phyloP scores from a whole-genome alignment of 2,113 vertebrate species.

The Chloebia gouldiae region DNA sequence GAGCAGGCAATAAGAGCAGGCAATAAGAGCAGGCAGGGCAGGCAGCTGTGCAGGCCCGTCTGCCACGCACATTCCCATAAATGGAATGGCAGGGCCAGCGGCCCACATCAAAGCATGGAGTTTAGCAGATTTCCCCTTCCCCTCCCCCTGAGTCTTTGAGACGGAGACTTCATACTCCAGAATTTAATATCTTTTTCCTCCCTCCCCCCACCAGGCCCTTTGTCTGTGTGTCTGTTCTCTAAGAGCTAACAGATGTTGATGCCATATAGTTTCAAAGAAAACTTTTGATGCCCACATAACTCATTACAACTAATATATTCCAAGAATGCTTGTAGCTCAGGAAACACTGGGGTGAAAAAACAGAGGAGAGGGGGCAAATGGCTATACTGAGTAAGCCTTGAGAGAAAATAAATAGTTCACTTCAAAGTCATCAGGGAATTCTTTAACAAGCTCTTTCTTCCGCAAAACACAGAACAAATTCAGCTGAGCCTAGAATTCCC shows the following conservation, averaged over 20 bases:
- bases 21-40: neutral
- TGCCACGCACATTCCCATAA: conserved; percentile 67
- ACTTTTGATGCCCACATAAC: conserved; percentile 71
- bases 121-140: conserved; percentile 69
- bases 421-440: conserved; percentile 62
- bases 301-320: conserved; percentile 64
- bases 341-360: conserved; percentile 53
- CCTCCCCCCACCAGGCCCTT: conserved; percentile 57
- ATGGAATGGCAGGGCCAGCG: conserved; percentile 55
- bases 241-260: conserved; percentile 81
- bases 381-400: conserved; percentile 33
- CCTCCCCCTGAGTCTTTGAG: conserved; percentile 61
- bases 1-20: too few species aligned
- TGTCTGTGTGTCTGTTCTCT: conserved; percentile 74
- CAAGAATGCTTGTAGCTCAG: conserved; percentile 67
- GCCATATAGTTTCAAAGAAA: conserved; percentile 73
- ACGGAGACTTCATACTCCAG: conserved; percentile 60
- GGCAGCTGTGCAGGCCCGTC: neutral
- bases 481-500: conserved; percentile 25
- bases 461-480: conserved; percentile 25
- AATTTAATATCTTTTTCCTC: conserved; percentile 67
- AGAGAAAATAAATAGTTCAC: conserved; percentile 62
- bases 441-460: conserved; percentile 54
- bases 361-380: conserved; percentile 37
- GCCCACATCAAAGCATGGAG: conserved; percentile 74